Base-by-base conservation (phyloP, 2,888 invertebrate genomes). In the Lepidochrysops patricia region DNA sequence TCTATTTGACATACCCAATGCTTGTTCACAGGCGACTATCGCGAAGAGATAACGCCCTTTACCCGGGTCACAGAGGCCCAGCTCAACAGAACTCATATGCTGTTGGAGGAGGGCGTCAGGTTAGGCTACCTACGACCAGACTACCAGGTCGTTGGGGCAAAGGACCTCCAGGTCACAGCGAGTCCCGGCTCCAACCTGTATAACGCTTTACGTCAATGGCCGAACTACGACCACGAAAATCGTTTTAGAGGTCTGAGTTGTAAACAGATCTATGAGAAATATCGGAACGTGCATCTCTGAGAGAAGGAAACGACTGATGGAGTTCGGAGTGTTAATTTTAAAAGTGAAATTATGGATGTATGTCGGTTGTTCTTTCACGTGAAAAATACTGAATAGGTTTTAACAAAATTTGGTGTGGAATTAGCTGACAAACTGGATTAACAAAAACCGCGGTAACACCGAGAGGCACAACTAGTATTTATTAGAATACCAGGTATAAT, bases 101-200 rank as follows among this genome's bases (percentile, higher is more conserved):
- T 88, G 15, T 67, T 88, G 1, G 70, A 75, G 1, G 68, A 70
- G 26, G 87, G 84, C 1, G 77, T 86, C 0, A 29, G 64, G 13
- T 63, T 64, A 1, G 82, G 84, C 0, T 69, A 74, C 60, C 66
- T 88, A 1, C 71, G 77, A 6, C 70, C 72, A 0, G 66, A 80
- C 52, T 85, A 77, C 64, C 66, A 70, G 15, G 73, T 88, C 0
- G 67, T 82, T 0, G 84, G 78, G 0, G 82, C 82, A 0, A 75
- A 65, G 48, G 85, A 88, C 61, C 37, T 85, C 0, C 57, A 64
- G 2, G 0, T 1, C 1, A 74, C 80, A 0, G 68, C 67, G 0
- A 85, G 85, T 54, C 88, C 88, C 0, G 87, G 87, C 0, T 71
- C 74, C 0, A 78, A 76, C 57, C 69, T 87, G 0, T 75, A 82